Conservation (phyloP, 2,797 vertebrate species). For the Sebastes melanostomus region DNA sequence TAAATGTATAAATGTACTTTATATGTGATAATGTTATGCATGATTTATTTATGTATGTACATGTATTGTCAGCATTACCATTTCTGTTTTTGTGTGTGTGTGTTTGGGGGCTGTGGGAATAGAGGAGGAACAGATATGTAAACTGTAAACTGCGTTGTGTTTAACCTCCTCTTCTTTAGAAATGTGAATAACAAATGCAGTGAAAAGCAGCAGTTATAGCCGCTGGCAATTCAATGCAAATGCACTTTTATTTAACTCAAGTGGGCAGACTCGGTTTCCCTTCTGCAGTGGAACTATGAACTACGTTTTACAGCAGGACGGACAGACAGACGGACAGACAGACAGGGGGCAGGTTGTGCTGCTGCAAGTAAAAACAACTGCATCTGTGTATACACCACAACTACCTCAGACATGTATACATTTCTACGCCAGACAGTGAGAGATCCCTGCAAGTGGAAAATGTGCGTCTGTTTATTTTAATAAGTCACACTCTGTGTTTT, state of each 20-base stretch:
- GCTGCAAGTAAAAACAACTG: conserved; percentile 64
- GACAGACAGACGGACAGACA: not conserved
- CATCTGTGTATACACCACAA: conserved; percentile 61
- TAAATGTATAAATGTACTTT: not conserved
- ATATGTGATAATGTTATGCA: not conserved
- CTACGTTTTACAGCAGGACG: conserved; percentile 3
- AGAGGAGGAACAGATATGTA: not conserved
- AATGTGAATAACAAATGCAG: not conserved
- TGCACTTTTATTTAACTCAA: conserved; percentile 3
- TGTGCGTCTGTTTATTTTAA: conserved; percentile 75
- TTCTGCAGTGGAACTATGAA: conserved; percentile 9
- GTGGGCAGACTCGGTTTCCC: not conserved
- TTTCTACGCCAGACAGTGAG: conserved; percentile 59
- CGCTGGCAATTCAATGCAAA: not conserved
- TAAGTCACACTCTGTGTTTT: conserved; percentile 66
- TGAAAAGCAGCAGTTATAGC: not conserved
- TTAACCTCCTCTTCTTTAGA: not conserved
- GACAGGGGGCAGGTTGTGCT: conserved; percentile 41
- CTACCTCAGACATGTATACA: conserved; percentile 62
- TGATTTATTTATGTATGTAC: not conserved
- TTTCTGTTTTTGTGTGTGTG: not conserved
- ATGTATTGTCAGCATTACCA: not conserved
- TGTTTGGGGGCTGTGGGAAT: not conserved
- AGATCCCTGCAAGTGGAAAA: conserved; percentile 74
- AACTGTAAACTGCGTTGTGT: not conserved